phyloP scores from a whole-genome alignment of 1,140 invertebrate species.

The Leptonema lineaticorne region DNA sequence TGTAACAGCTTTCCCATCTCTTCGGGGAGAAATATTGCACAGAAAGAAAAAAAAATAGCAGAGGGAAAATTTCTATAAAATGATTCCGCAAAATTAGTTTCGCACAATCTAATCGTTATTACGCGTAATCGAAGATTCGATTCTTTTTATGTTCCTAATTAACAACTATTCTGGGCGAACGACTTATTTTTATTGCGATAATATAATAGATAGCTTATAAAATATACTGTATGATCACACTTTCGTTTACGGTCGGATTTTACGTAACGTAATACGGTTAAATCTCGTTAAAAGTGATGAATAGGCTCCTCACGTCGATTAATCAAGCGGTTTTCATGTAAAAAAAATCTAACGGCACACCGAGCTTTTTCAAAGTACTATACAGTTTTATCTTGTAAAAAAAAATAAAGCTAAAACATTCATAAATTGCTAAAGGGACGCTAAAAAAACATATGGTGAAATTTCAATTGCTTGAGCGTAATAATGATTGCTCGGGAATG shows the following conservation, averaged over 20 bases:
- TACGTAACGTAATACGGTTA: slow-evolving; percentile 11
- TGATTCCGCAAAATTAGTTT: slow-evolving; percentile 10
- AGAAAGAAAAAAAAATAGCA: not conserved
- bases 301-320: slow-evolving; percentile 2
- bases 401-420: not conserved
- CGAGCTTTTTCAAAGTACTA: not conserved
- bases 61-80: slow-evolving; percentile 6
- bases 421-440: no score
- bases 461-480: no score
- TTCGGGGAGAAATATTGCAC: not conserved
- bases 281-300: slow-evolving; percentile 10
- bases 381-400: not conserved
- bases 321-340: not conserved
- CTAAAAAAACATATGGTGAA: no score
- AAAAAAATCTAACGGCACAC: slow-evolving; percentile 5
- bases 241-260: not conserved
- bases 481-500: no score
- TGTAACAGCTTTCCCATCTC: slow-evolving; percentile 1
- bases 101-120: slow-evolving; percentile 10
- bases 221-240: not conserved
- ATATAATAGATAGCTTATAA: not conserved
- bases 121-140: not conserved
- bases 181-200: not conserved
- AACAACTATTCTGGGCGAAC: not conserved
- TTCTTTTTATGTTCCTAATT: not conserved